Evolutionary conservation across 2,888 invertebrate genomes (phyloP), one percentile per base, ranked within the genome.

Genomic region (Meloe dianella): DNA sequence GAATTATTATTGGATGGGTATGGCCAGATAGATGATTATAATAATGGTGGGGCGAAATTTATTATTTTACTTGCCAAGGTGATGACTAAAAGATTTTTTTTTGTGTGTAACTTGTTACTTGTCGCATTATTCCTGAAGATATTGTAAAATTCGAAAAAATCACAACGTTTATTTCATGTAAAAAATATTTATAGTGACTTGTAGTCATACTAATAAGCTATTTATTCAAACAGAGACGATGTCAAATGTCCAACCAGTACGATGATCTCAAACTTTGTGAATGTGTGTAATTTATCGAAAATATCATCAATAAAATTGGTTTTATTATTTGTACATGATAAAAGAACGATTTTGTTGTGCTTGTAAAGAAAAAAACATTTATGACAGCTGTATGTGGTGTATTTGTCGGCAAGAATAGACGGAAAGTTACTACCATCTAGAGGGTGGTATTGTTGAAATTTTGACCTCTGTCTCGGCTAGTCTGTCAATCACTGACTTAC

Each of bases 401-500:
- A 27, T 27, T 27, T 27, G 27, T 27, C 27, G 27, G 27, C 27
- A 3, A 27, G 4, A 27, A 27, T 27, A 41, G n/a, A 17, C 38
- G 38, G 7, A 41, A n/a, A 41, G n/a, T 17, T n/a, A 41, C 38
- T 8, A 41, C 47, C 5, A 20, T 41, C 4, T 41, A 41, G 14
- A 38, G 38, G 38, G 38, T n/a, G 12, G n/a, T 7, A 47, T 72
- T 69, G 71, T 70, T 70, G 59, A 58, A 64, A 64, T 66, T 70
- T 65, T 70, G 69, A 65, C 71, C 71, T 67, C 66, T 61, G 67
- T 69, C 66, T 62, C 64, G 66, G 27, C 2, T 27, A 4, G n/a
- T 54, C 70, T 73, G 73, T 71, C 73, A 73, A 65, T 73, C 73
- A 73, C 10, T 41, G 41, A 41, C 41, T 41, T 41, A n/a, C 59